Evolutionary conservation across 1,140 invertebrate species (phyloP).

Genomic region (Adelges cooleyi): DNA sequence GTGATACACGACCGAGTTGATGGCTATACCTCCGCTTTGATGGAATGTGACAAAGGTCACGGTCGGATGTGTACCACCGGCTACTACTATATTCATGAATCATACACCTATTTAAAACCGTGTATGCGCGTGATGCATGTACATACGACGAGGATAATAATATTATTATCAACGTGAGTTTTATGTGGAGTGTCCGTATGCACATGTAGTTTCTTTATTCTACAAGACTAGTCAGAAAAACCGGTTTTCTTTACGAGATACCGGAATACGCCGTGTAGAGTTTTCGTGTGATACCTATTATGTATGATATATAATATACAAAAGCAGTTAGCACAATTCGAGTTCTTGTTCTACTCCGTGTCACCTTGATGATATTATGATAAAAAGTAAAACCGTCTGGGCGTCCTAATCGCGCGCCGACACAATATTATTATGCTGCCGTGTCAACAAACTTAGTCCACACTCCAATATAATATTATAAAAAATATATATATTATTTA

Average conservation of each 20-base stretch:
- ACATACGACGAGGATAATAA: neutral
- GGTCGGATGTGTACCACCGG: neutral
- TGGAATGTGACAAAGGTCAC: slow-evolving; percentile 24
- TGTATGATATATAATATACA: too few species aligned
- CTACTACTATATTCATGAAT: neutral
- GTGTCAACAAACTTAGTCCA: too few species aligned
- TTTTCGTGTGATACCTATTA: neutral
- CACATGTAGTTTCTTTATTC: slow-evolving; percentile 21
- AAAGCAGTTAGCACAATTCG: neutral
- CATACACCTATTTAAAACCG: neutral
- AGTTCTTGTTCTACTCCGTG: neutral
- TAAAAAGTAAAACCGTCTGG: neutral
- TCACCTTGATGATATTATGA: neutral
- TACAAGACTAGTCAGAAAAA: slow-evolving; percentile 3
- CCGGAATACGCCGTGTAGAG: neutral
- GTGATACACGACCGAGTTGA: neutral
- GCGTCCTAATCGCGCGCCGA: too few species aligned
- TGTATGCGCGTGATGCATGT: neutral
- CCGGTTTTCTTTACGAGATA: neutral
- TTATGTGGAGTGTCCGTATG: neutral
- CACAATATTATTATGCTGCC: too few species aligned
- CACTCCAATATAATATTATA: too few species aligned
- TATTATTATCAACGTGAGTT: slow-evolving; percentile 5
- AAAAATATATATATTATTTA: too few species aligned
- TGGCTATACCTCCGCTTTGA: neutral